Conservation (phyloP, 2,113 vertebrate genomes). For the Mobula hypostoma region DNA sequence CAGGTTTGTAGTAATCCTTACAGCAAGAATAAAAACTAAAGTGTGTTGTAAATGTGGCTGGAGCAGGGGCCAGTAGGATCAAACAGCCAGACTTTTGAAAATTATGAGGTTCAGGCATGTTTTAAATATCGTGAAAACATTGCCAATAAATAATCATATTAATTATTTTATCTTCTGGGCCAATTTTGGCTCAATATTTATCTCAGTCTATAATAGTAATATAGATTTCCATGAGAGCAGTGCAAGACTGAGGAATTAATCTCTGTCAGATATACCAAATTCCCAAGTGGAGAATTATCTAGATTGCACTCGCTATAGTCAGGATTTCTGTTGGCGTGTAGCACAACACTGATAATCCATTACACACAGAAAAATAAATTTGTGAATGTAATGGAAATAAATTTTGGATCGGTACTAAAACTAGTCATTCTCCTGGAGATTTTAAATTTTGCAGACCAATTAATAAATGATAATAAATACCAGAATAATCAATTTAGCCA, state of each 20-base stretch:
- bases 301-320: background rate
- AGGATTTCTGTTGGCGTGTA: background rate
- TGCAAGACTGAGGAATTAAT: background rate
- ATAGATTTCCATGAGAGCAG: background rate
- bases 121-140: background rate
- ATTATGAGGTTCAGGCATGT: background rate
- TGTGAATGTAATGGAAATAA: background rate
- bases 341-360: background rate
- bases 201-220: background rate
- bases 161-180: background rate
- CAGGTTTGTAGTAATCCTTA: background rate
- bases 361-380: background rate
- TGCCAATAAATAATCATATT: too few species aligned
- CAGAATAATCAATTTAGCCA: constrained; percentile 15
- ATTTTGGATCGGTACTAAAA: background rate
- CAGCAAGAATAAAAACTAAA: background rate
- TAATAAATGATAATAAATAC: background rate
- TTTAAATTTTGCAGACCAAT: background rate
- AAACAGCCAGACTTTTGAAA: too few species aligned
- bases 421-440: background rate
- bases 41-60: too few species aligned
- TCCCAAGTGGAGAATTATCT: background rate
- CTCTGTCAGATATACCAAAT: background rate
- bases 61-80: background rate
- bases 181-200: background rate